Conservation (phyloP, 2,888 invertebrate genomes). For the Papilio gigon region DNA sequence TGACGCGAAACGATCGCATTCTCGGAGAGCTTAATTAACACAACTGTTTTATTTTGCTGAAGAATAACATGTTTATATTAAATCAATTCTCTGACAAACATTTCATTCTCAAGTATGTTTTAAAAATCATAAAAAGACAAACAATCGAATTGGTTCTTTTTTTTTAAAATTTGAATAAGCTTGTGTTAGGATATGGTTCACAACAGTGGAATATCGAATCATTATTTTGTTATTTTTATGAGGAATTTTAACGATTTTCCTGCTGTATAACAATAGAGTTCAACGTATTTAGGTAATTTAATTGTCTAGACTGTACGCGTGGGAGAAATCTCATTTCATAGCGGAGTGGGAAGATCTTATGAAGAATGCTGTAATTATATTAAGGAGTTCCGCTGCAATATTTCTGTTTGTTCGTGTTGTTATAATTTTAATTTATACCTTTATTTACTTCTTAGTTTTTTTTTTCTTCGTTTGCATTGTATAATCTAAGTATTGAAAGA, state of each 20-base stretch:
- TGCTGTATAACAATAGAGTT: conserved; percentile 8
- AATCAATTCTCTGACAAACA: too few species aligned
- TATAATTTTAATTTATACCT: too few species aligned
- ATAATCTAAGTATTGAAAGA: too few species aligned
- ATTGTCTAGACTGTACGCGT: conserved; percentile 13
- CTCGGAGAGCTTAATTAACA: conserved; percentile 31
- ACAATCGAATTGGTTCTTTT: too few species aligned
- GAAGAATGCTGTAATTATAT: background rate
- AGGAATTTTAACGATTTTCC: background rate
- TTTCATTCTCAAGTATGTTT: too few species aligned
- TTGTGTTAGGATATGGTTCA: too few species aligned
- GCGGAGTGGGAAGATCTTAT: conserved; percentile 1
- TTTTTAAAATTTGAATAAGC: too few species aligned
- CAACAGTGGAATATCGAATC: too few species aligned
- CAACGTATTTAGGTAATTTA: conserved; percentile 14
- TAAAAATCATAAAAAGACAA: too few species aligned
- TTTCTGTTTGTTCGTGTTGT: background rate
- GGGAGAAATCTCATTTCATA: conserved; percentile 13
- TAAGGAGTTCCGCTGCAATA: background rate
- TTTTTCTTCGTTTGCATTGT: too few species aligned
- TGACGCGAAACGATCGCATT: conserved; percentile 35
- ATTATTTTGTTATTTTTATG: too few species aligned
- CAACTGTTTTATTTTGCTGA: conserved; percentile 23
- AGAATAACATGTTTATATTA: conserved; percentile 2
- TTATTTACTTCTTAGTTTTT: too few species aligned